phyloP scores from a whole-genome alignment of 2,113 vertebrate species.

The Uropsilus gracilis region DNA sequence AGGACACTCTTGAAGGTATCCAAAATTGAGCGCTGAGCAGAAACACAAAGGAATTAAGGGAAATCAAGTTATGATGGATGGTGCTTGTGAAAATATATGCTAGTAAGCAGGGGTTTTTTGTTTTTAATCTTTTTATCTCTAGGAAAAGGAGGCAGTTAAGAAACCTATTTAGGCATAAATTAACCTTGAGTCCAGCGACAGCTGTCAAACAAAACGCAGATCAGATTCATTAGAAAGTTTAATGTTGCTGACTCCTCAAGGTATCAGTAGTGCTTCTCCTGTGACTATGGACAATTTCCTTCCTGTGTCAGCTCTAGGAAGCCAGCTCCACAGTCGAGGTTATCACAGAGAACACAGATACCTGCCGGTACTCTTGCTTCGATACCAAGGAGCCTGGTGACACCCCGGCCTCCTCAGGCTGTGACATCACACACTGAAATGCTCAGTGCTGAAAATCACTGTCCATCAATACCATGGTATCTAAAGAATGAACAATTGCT shows the following conservation, averaged over 20 bases:
- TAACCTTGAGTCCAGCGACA: not conserved
- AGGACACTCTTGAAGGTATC: not conserved
- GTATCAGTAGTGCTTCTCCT: not conserved
- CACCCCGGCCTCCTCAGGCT: not conserved
- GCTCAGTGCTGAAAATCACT: not conserved
- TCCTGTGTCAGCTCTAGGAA: not conserved
- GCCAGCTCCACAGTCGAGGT: not conserved
- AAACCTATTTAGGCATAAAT: not conserved
- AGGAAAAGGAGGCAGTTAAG: not conserved
- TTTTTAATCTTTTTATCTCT: not conserved
- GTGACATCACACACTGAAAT: not conserved
- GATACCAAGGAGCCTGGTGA: not conserved
- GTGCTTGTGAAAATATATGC: not conserved
- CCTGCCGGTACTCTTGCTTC: not conserved
- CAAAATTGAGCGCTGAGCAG: not conserved
- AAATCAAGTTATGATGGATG: not conserved
- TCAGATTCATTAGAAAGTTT: not conserved
- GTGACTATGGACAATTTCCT: not conserved
- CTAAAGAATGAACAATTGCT: not conserved
- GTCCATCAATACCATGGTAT: not conserved
- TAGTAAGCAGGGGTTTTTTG: not conserved
- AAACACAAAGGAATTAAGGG: not conserved
- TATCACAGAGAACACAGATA: slow-evolving; percentile 5
- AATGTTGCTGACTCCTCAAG: not conserved
- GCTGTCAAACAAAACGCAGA: not conserved